Conservation (phyloP, 2,113 vertebrate species). For the Mellivora capensis region DNA sequence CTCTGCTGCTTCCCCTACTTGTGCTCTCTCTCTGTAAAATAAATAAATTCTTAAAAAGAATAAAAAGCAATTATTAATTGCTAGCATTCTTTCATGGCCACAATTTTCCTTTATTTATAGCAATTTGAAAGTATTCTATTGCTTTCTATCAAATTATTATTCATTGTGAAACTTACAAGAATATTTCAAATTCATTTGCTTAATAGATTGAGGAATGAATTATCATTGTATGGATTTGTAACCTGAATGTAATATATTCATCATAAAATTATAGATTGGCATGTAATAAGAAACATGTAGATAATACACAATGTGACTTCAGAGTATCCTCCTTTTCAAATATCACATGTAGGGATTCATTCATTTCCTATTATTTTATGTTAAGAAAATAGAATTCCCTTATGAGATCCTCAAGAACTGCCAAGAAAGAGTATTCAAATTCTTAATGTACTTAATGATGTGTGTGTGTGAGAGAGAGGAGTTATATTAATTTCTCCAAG, state of each 20-base stretch:
- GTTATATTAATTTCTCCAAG: not conserved
- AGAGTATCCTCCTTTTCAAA: not conserved
- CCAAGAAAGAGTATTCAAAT: not conserved
- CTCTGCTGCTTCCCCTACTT: not conserved
- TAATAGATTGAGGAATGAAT: not conserved
- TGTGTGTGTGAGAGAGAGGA: not conserved
- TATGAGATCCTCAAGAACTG: not conserved
- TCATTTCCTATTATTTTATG: not conserved
- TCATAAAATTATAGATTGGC: not conserved
- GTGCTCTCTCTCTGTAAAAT: not conserved
- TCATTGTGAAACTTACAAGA: conserved; percentile 13
- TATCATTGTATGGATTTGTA: not conserved
- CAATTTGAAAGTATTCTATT: conserved; percentile 23
- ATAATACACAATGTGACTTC: not conserved
- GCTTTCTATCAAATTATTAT: not conserved
- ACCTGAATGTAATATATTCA: not conserved
- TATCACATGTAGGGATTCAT: not conserved
- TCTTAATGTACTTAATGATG: not conserved
- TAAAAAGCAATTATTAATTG: not conserved
- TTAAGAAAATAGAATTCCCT: not conserved
- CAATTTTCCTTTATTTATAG: conserved; percentile 1
- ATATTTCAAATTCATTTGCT: conserved; percentile 22
- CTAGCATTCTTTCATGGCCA: not conserved
- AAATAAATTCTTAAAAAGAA: not conserved
- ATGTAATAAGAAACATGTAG: not conserved